Base-by-base conservation (phyloP, 2,113 vertebrate genomes). In the Cebus imitator region DNA sequence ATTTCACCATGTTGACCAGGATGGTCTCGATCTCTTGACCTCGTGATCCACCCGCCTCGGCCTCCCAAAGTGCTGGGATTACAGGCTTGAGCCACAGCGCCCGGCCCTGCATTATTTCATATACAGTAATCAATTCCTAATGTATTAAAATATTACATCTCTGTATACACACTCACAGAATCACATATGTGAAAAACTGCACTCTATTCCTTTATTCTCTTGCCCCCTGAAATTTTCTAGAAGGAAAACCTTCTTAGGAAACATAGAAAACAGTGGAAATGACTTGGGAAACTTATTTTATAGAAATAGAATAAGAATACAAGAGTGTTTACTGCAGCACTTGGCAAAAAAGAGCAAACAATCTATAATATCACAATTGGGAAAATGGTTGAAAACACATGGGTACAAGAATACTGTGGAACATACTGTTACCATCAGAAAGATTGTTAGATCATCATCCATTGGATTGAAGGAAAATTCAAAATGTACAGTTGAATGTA, bases 401-500 rank as follows among this genome's bases (percentile, higher is more conserved):
- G 43, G 32, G 18, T 25, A 75, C 16, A 88, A 79, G 17, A 17
- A 81, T 50, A 72, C 58, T 70, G 43, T 50, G 81, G 68, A 91
- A 64, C 57, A 92, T 64, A 72, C 37, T 70, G 7, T 66, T 92
- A 70, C 32, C 27, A 82, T 72, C 43, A 35, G 61, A 66, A 87
- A 45, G 68, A 27, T 23, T 64, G 37, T 91, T 91, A 48, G 87
- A 45, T 93, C n/a, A 75, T 90, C 35, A 80, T 55, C 14, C 12
- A 81, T 40, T 90, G 61, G 66, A 35, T 70, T 79, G 43, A 93
- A 90, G 52, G 55, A 45, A 90, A 90, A 90, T 82, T 21, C 58
- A 94, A 90, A 90, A 57, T 85, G 37, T 75, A 76, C 27, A 81
- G 43, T 20, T 37, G 86, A 92, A 95, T 96, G 50, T 90, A 52